These are phyloP conservation scores for Listronotus bonariensis DNA, from an alignment of 1,140 invertebrate genomes.

Conservation along the genomic window DNA sequence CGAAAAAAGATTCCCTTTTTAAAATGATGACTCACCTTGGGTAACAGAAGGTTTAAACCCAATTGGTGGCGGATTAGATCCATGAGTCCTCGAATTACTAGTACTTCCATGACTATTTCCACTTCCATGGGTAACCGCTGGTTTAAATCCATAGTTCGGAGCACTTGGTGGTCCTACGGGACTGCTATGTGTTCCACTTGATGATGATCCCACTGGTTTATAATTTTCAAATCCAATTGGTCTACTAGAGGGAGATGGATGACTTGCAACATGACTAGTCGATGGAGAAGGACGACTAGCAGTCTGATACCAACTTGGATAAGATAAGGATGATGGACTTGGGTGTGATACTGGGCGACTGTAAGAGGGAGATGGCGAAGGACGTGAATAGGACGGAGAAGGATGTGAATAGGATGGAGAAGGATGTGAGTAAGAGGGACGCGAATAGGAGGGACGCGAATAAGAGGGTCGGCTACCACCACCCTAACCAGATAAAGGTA, in stretches of 20 bases:
- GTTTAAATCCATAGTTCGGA: constrained; percentile 15
- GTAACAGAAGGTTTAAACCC: constrained; percentile 12
- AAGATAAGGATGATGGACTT: constrained; percentile 9
- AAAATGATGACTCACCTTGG: background rate
- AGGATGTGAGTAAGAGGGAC: no score
- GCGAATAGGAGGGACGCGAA: no score
- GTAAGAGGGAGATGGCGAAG: constrained; percentile 6
- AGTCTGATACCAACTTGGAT: background rate
- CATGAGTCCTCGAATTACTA: background rate
- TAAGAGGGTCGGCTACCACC: no score
- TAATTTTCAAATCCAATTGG: constrained; percentile 27
- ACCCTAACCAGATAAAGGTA: no score
- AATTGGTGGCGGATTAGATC: background rate
- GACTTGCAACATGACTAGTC: background rate
- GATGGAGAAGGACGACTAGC: background rate
- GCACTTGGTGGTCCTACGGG: constrained; percentile 15
- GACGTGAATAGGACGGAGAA: constrained; percentile 3
- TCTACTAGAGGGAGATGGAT: background rate
- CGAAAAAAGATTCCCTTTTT: no score
- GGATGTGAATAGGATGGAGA: background rate
- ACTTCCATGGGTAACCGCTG: background rate
- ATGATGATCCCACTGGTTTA: background rate
- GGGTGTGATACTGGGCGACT: no score
- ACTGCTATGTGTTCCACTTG: background rate
- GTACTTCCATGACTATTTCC: background rate